Percentiles rank a stretch among this genome's conserved stretches.
Conservation (phyloP, 2,888 invertebrate genomes). For the Actias luna region DNA sequence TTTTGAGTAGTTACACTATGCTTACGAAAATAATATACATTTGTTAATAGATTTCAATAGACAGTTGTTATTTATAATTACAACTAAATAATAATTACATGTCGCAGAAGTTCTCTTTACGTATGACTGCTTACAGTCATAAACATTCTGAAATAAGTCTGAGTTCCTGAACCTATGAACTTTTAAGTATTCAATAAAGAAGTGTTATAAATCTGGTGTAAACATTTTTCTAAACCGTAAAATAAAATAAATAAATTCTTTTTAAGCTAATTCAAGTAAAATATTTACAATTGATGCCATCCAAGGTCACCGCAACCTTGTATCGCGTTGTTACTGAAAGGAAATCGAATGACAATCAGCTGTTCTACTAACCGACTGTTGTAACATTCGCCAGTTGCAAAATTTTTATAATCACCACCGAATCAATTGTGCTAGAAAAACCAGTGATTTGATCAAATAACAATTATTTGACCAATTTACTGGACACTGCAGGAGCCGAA, state of each 20-base stretch:
- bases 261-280: slow-evolving; percentile 12
- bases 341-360: slow-evolving; percentile 58
- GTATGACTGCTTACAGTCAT: neutral
- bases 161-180: neutral
- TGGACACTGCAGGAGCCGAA: slow-evolving; percentile 4
- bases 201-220: neutral
- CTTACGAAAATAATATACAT: too few relatives aligned
- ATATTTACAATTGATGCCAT: slow-evolving; percentile 17
- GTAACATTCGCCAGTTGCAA: slow-evolving; percentile 52
- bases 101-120: neutral
- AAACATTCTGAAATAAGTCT: neutral
- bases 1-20: too few relatives aligned
- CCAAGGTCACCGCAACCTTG: slow-evolving; percentile 53
- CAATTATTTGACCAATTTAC: slow-evolving; percentile 9
- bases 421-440: slow-evolving; percentile 21
- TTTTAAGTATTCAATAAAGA: neutral
- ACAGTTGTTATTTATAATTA: too few relatives aligned
- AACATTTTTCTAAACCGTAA: too few relatives aligned
- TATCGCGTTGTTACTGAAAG: slow-evolving; percentile 42
- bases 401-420: slow-evolving; percentile 42
- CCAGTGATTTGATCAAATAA: slow-evolving; percentile 12
- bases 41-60: too few relatives aligned
- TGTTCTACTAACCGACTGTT: slow-evolving; percentile 42
- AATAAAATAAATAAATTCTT: slow-evolving; percentile 1
- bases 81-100: too few relatives aligned